Conservation (phyloP, 2,113 vertebrate genomes). For the Alces alces region DNA sequence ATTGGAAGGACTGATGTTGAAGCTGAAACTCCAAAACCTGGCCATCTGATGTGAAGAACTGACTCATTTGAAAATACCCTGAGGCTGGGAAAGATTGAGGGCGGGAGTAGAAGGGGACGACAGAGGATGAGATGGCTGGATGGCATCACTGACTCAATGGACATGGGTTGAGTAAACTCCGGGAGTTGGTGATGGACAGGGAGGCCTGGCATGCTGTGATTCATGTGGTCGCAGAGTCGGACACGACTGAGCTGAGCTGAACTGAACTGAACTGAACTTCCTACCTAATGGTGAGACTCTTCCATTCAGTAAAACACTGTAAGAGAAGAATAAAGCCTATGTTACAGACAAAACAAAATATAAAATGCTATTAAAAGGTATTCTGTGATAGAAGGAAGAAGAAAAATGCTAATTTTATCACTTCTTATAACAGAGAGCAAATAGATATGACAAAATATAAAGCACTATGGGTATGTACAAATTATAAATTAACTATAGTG, state of each 20-base stretch:
- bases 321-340: background rate
- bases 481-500: background rate
- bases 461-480: background rate
- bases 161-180: background rate
- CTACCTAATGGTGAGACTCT: background rate
- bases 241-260: background rate
- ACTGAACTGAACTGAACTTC: background rate
- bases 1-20: background rate
- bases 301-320: background rate
- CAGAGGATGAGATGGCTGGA: background rate
- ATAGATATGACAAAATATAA: background rate
- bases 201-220: accelerated
- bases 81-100: background rate
- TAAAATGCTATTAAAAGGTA: background rate
- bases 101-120: accelerated
- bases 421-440: background rate
- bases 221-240: accelerated
- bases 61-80: background rate
- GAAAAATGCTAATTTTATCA: background rate
- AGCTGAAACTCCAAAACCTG: background rate
- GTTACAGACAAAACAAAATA: background rate
- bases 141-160: background rate
- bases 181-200: background rate
- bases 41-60: background rate
- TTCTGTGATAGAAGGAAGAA: background rate